These are phyloP conservation scores for Portunus trituberculatus DNA, from an alignment of 1,140 invertebrate species.

Conservation along the genomic window DNA sequence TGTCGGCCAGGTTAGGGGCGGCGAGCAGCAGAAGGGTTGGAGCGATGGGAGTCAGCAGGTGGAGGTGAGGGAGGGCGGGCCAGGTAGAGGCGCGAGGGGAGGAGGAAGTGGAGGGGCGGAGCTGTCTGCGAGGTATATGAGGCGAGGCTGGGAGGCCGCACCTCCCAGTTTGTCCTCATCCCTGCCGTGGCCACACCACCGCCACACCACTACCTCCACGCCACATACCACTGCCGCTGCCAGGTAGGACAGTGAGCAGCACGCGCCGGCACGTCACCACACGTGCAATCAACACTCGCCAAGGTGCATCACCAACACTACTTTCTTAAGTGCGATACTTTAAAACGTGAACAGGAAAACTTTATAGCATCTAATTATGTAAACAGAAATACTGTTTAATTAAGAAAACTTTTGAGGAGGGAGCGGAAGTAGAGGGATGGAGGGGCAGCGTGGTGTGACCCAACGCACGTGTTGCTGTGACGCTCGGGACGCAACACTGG, in stretches of 20 bases:
- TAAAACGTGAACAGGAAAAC: neutral
- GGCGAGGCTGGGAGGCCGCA: conserved; percentile 30
- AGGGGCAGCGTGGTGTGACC: neutral
- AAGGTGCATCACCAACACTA: neutral
- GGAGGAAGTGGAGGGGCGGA: conserved; percentile 24
- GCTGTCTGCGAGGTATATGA: conserved; percentile 41
- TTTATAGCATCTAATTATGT: neutral
- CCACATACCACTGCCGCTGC: neutral
- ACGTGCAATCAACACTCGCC: neutral
- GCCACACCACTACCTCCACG: neutral
- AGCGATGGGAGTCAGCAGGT: neutral
- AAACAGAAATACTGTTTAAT: neutral
- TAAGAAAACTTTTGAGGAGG: neutral
- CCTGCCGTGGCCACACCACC: neutral
- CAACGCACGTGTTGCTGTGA: neutral
- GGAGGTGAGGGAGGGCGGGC: conserved; percentile 10
- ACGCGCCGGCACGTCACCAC: neutral
- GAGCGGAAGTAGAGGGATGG: neutral
- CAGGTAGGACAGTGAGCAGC: conserved; percentile 28
- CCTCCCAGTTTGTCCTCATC: conserved; percentile 17
- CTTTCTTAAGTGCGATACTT: too few relatives aligned
- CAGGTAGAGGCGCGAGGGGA: conserved; percentile 8
- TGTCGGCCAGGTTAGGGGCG: neutral
- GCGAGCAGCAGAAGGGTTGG: neutral
- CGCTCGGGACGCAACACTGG: too few relatives aligned